These are phyloP conservation scores for Campoletis raptor DNA, from an alignment of 2,888 invertebrate genomes.

Conservation along the genomic window DNA sequence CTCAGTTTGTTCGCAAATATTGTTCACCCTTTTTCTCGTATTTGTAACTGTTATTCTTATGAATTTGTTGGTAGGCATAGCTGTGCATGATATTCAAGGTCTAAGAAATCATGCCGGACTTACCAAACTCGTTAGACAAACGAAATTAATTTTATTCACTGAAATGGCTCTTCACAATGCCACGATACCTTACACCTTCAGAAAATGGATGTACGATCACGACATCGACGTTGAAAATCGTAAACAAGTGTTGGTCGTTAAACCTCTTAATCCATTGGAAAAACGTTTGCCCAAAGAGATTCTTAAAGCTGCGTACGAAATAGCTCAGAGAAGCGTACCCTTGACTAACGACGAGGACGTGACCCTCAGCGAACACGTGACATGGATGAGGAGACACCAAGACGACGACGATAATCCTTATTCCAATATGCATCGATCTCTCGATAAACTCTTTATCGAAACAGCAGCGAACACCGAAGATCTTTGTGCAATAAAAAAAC, in stretches of 20 bases:
- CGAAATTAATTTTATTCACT: constrained; percentile 85
- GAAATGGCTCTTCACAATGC: constrained; percentile 85
- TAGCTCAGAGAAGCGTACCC: constrained; percentile 83
- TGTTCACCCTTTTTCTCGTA: constrained; percentile 83
- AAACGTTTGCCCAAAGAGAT: constrained; percentile 85
- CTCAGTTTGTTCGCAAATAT: constrained; percentile 82
- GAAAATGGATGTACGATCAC: constrained; percentile 84
- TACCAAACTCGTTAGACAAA: constrained; percentile 85
- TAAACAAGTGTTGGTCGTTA: constrained; percentile 84
- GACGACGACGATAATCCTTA: constrained; percentile 72
- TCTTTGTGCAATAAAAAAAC: constrained; percentile 78
- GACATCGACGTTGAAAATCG: constrained; percentile 84
- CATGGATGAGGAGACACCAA: constrained; percentile 75
- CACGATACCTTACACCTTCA: constrained; percentile 82
- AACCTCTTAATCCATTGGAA: constrained; percentile 85
- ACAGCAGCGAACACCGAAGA: constrained; percentile 78
- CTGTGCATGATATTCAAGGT: constrained; percentile 85
- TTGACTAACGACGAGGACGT: constrained; percentile 76
- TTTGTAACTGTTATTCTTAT: constrained; percentile 84
- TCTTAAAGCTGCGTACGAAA: constrained; percentile 84
- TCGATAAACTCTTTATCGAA: constrained; percentile 76
- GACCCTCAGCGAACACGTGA: constrained; percentile 72
- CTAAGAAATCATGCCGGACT: constrained; percentile 85
- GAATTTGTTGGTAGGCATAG: constrained; percentile 84
- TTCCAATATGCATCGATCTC: constrained; percentile 70